These are phyloP conservation scores for Stegastes partitus DNA, from an alignment of 2,113 vertebrate genomes.

Conservation along the genomic window DNA sequence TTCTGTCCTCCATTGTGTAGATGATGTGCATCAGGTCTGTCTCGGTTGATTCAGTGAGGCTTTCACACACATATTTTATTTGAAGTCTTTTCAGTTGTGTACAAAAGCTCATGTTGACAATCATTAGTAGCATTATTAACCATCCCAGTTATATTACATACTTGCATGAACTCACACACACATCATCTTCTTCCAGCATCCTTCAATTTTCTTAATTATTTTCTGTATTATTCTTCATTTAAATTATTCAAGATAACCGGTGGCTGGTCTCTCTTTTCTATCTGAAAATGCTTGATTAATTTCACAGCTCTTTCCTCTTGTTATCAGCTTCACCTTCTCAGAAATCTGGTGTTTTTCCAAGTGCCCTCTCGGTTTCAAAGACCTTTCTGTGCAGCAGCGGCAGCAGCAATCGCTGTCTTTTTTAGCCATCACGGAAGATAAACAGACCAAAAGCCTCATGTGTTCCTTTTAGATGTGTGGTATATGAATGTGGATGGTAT, in stretches of 20 bases:
- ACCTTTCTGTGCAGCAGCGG: constrained; percentile 8
- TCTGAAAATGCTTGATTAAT: constrained; percentile 15
- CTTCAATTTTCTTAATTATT: background rate
- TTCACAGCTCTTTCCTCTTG: background rate
- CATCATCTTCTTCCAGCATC: constrained; percentile 4
- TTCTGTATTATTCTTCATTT: background rate
- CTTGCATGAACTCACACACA: background rate
- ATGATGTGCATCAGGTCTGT: no score
- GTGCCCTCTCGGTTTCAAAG: background rate
- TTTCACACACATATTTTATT: background rate
- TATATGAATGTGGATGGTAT: constrained; percentile 80
- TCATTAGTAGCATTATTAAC: background rate
- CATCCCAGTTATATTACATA: background rate
- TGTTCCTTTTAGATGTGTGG: constrained; percentile 64
- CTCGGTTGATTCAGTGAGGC: background rate
- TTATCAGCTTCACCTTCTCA: background rate
- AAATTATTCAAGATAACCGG: constrained; percentile 1
- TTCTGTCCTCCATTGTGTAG: no score
- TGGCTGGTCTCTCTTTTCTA: constrained; percentile 31
- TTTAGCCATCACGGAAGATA: constrained; percentile 74
- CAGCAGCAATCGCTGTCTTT: constrained; percentile 8
- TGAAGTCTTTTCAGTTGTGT: background rate
- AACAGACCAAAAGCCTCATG: background rate
- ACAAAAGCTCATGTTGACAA: background rate
- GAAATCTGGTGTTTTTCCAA: constrained; percentile 2